These are phyloP conservation scores for Silvanus unidentatus DNA, from an alignment of 2,888 invertebrate genomes.

Conservation along the genomic window DNA sequence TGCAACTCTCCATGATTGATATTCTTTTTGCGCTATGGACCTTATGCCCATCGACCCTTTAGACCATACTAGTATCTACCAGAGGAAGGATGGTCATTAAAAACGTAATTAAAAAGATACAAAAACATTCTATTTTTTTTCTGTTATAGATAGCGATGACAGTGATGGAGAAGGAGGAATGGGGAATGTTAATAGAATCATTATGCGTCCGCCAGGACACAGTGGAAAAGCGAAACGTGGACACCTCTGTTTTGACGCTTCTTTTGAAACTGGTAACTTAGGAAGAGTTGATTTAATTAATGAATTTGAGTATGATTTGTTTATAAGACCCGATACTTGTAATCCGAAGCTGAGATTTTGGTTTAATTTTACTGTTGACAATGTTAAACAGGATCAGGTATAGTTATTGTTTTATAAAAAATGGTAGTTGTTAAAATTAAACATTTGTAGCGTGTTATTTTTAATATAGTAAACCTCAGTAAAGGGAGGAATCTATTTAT, in stretches of 20 bases:
- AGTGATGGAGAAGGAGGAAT: constrained; percentile 90
- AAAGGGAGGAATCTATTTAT: constrained; percentile 86
- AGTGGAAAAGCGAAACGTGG: constrained; percentile 94
- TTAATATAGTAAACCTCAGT: constrained; percentile 95
- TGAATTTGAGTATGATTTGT: constrained; percentile 94
- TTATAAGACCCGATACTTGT: constrained; percentile 93
- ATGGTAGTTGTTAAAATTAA: not conserved
- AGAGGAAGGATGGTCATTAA: constrained; percentile 36
- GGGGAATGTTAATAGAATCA: constrained; percentile 84
- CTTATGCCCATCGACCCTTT: constrained; percentile 33
- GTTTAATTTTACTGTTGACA: constrained; percentile 98
- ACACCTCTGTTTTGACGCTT: constrained; percentile 94
- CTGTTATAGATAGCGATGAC: constrained; percentile 74
- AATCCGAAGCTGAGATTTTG: constrained; percentile 88
- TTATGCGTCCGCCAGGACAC: constrained; percentile 84
- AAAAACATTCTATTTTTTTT: not conserved
- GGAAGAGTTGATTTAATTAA: constrained; percentile 92
- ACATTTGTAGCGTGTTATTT: constrained; percentile 76
- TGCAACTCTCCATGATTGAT: constrained; percentile 12
- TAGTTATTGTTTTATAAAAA: not conserved
- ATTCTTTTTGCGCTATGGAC: constrained; percentile 1
- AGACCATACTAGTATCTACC: constrained; percentile 61
- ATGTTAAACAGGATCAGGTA: constrained; percentile 87
- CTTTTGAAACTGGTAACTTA: constrained; percentile 94
- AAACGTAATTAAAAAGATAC: not conserved